phyloP scores from a whole-genome alignment of 2,888 invertebrate species.

The Epirrhoe tristata region DNA sequence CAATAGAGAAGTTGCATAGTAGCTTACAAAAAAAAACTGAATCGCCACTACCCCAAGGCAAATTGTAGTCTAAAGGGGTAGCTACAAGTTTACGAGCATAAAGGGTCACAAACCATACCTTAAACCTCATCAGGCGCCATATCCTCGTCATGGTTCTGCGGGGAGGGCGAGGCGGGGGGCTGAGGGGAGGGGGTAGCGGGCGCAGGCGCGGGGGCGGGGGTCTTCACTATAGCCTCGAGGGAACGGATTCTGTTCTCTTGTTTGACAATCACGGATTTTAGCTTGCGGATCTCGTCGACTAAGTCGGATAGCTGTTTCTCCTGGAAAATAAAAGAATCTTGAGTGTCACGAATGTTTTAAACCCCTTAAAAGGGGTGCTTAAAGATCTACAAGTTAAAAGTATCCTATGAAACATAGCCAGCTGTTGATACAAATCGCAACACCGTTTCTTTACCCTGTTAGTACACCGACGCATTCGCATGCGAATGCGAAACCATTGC shows the following conservation, averaged over 20 bases:
- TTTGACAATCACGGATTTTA: constrained; percentile 97
- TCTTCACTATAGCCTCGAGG: constrained; percentile 86
- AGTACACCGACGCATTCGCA: too few relatives aligned
- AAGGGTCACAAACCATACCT: neutral
- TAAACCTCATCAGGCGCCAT: constrained; percentile 87
- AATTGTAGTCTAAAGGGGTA: too few relatives aligned
- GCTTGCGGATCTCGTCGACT: constrained; percentile 94
- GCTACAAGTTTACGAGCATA: neutral
- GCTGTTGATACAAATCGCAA: too few relatives aligned
- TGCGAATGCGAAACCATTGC: too few relatives aligned
- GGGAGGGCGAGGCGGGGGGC: constrained; percentile 50
- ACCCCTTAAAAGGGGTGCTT: neutral
- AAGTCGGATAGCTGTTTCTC: constrained; percentile 93
- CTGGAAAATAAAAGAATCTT: constrained; percentile 60
- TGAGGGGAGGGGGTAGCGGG: constrained; percentile 59
- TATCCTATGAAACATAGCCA: too few relatives aligned
- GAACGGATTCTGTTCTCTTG: constrained; percentile 95
- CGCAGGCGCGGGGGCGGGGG: constrained; percentile 58
- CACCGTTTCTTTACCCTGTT: too few relatives aligned
- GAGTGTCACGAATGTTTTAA: neutral
- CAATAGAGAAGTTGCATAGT: too few relatives aligned
- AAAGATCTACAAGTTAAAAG: too few relatives aligned
- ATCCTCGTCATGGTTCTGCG: constrained; percentile 65
- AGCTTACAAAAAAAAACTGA: too few relatives aligned
- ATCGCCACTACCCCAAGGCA: too few relatives aligned